A percentile compares a stretch with the other conserved stretches of the same genome.
Conservation (phyloP, 2,888 invertebrate species). For the Macrosiphum euphorbiae region DNA sequence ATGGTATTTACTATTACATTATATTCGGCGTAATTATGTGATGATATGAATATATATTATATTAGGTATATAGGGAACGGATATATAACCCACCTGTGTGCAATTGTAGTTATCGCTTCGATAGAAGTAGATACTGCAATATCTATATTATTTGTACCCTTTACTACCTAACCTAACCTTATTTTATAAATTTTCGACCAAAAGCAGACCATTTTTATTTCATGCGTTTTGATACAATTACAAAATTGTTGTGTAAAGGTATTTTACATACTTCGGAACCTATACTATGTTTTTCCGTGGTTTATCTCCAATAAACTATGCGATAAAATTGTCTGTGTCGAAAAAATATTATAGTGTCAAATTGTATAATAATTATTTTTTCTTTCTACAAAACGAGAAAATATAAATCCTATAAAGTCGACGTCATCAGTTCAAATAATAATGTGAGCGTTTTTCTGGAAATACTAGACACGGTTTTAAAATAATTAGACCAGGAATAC, state of each 20-base stretch:
- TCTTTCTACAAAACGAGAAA: not conserved
- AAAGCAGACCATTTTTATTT: not conserved
- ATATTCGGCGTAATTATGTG: not conserved
- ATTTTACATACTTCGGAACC: not conserved
- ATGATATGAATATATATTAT: not conserved
- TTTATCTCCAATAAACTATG: not conserved
- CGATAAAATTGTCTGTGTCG: not conserved
- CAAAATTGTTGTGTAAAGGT: not conserved
- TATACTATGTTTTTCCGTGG: not conserved
- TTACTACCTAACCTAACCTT: not conserved
- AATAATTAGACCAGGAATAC: not conserved
- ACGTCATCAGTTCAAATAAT: not conserved
- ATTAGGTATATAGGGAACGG: not conserved
- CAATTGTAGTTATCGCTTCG: not conserved
- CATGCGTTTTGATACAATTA: not conserved
- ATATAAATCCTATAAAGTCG: not conserved
- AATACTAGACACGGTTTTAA: not conserved
- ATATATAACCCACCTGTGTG: not conserved
- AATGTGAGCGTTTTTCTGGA: not conserved
- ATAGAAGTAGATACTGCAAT: not conserved
- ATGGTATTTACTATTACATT: too few relatives aligned
- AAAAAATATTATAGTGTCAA: too few relatives aligned
- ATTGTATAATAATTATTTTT: not conserved
- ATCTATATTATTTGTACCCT: not conserved
- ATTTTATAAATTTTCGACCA: not conserved